These are phyloP conservation scores for Nautilus pompilius DNA, from an alignment of 1,140 invertebrate genomes.

Conservation along the genomic window DNA sequence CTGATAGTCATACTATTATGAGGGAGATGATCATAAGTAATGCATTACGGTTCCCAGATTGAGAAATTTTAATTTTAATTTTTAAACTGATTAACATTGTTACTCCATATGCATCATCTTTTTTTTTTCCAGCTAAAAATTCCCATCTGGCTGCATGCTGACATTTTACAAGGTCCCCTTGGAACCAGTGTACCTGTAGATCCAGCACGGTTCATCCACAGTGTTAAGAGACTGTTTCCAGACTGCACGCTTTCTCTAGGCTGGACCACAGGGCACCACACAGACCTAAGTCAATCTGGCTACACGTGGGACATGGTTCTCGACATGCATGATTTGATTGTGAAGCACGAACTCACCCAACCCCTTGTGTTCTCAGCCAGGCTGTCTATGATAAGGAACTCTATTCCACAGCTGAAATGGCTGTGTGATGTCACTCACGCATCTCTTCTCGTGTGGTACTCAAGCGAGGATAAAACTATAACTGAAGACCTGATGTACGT, in stretches of 20 bases:
- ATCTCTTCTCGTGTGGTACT: constrained; percentile 29
- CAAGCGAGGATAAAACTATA: constrained; percentile 21
- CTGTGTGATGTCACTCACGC: constrained; percentile 38
- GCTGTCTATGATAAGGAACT: constrained; percentile 69
- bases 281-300: constrained; percentile 54
- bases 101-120: not conserved
- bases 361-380: constrained; percentile 79
- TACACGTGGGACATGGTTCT: constrained; percentile 71
- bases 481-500: constrained; percentile 40
- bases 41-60: too few relatives aligned
- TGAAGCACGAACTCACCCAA: constrained; percentile 59
- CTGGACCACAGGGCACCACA: constrained; percentile 74
- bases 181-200: constrained; percentile 67
- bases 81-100: constrained; percentile 5
- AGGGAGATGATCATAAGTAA: too few relatives aligned
- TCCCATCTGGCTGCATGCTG: constrained; percentile 88
- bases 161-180: constrained; percentile 77
- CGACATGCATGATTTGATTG: constrained; percentile 69
- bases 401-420: constrained; percentile 56
- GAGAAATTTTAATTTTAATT: not conserved
- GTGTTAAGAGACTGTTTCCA: constrained; percentile 62
- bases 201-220: constrained; percentile 64
- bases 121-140: constrained; percentile 62
- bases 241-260: constrained; percentile 75
- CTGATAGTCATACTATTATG: too few relatives aligned